Conservation (phyloP, 2,888 invertebrate species). For the Noctua janthe region DNA sequence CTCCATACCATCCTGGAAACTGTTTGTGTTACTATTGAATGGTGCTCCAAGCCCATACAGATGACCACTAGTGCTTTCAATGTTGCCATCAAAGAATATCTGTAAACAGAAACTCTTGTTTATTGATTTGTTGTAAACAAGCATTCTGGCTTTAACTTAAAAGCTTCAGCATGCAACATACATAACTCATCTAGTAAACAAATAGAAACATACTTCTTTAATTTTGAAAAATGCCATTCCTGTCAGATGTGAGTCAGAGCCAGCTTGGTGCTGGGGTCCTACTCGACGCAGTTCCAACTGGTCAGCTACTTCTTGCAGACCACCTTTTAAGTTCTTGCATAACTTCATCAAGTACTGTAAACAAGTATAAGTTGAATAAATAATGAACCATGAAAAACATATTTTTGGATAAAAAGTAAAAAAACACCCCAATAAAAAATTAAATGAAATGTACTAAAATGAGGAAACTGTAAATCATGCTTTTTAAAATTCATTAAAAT, state of each 20-base stretch:
- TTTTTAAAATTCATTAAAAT: not conserved
- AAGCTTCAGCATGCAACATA: not conserved
- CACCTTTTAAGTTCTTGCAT: constrained; percentile 99
- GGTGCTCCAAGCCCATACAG: constrained; percentile 98
- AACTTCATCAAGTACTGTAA: constrained; percentile 98
- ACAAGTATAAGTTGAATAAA: constrained; percentile 12
- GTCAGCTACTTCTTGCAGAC: constrained; percentile 99
- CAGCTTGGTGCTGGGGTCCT: constrained; percentile 99
- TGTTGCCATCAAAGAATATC: constrained; percentile 99
- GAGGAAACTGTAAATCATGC: too few species aligned
- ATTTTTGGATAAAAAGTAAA: too few species aligned
- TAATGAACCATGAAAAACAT: not conserved
- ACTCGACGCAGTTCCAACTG: constrained; percentile 97
- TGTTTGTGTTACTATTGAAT: constrained; percentile 94
- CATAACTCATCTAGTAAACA: not conserved
- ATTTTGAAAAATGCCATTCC: constrained; percentile 98
- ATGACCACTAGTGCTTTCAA: constrained; percentile 99
- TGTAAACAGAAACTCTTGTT: constrained; percentile 79
- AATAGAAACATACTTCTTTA: constrained; percentile 73
- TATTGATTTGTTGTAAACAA: not conserved
- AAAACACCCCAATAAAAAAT: too few species aligned
- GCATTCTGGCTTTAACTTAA: not conserved
- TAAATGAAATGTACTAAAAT: too few species aligned
- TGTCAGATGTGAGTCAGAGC: constrained; percentile 98
- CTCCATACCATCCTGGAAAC: constrained; percentile 92